phyloP scores from a whole-genome alignment of 2,888 invertebrate genomes.

The Loripinus fragilis region DNA sequence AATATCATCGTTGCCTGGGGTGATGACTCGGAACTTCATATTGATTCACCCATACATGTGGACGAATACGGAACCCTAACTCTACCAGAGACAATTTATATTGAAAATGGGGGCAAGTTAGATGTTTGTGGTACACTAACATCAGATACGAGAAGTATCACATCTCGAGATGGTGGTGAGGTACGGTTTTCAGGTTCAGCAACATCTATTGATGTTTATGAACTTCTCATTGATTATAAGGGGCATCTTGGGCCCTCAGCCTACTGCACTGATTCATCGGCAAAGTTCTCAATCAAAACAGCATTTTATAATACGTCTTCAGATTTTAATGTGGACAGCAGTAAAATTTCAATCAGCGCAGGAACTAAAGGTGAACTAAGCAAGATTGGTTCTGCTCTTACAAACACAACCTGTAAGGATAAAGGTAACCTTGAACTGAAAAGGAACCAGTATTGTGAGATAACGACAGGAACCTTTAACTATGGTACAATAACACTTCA shows the following conservation, averaged over 20 bases:
- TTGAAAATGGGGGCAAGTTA: constrained; percentile 56
- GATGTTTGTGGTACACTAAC: constrained; percentile 67
- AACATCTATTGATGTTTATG: constrained; percentile 35
- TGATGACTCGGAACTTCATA: constrained; percentile 36
- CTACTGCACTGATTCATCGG: constrained; percentile 48
- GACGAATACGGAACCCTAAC: constrained; percentile 56
- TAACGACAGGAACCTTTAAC: constrained; percentile 52
- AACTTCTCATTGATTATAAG: constrained; percentile 56
- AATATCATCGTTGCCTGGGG: constrained; percentile 54
- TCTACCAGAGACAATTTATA: constrained; percentile 58
- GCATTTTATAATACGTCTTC: constrained; percentile 45
- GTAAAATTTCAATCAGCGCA: constrained; percentile 32
- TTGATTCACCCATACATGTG: constrained; percentile 57
- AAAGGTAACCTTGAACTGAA: constrained; percentile 55
- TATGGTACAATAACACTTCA: constrained; percentile 61
- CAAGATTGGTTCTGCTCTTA: constrained; percentile 23
- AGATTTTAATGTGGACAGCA: constrained; percentile 48
- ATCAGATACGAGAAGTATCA: constrained; percentile 49
- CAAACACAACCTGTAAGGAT: constrained; percentile 30
- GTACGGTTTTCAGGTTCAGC: constrained; percentile 60
- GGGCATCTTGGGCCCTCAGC: constrained; percentile 53
- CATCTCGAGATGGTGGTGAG: constrained; percentile 53
- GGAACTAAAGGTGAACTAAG: constrained; percentile 18
- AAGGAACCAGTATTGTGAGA: constrained; percentile 58
- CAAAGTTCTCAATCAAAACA: constrained; percentile 34